A percentile compares a stretch with the other conserved stretches of the same genome.
Evolutionary conservation across 2,113 vertebrate species (phyloP).

Genomic region (Zosterops hypoxanthus): DNA sequence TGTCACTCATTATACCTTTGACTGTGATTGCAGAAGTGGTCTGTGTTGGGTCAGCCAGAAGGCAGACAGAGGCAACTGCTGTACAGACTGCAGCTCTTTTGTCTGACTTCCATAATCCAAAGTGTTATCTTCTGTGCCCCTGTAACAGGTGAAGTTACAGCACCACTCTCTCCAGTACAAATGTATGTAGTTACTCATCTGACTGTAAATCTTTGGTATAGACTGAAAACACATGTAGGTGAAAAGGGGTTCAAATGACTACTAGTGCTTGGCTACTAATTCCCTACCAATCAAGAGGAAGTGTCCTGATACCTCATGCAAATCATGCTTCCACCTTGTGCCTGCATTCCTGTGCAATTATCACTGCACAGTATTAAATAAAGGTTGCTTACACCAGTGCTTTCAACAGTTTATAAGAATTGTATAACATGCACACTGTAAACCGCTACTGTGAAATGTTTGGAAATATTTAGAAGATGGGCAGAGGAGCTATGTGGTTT

Average conservation of each 20-base stretch:
- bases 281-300: not conserved
- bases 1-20: not conserved
- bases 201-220: not conserved
- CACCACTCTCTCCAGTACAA: not conserved
- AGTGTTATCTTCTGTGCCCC: not conserved
- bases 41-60: not conserved
- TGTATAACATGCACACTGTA: not conserved
- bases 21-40: not conserved
- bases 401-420: not conserved
- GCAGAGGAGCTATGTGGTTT: not conserved
- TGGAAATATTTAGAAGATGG: not conserved
- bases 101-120: not conserved
- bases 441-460: not conserved
- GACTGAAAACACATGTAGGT: not conserved
- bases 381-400: not conserved
- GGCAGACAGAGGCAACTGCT: not conserved
- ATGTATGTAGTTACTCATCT: not conserved
- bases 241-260: not conserved
- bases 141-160: not conserved
- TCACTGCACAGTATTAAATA: not conserved
- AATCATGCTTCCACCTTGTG: not conserved
- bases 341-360: not conserved
- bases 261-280: not conserved
- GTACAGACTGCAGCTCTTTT: not conserved
- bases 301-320: not conserved